Evolutionary conservation across 2,797 vertebrate species (phyloP), one percentile per base, ranked within the genome.

Genomic region (Cephalopachus bancanus): DNA sequence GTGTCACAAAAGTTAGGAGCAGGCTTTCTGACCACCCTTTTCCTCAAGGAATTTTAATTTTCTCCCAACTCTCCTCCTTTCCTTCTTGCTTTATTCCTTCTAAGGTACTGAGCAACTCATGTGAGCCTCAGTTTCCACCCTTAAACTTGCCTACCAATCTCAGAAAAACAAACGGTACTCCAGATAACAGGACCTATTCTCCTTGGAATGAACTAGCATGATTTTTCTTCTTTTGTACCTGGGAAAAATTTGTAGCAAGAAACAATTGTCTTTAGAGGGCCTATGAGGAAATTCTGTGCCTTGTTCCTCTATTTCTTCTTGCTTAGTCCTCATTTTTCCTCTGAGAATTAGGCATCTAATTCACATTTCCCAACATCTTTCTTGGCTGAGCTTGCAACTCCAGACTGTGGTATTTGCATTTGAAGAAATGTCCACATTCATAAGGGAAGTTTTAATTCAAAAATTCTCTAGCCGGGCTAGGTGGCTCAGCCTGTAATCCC

Each of bases 341-440:
- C 19, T 76, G 67, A 71, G 28, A 92, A 81, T 59, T 49, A 71
- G 72, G 10, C 69, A 89, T 44, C 30, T 81, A 75, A 72, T 49
- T 93, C 49, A 59, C 14, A 81, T 57, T 83, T 59, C 9, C 10
- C 74, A 65, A 49, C 11, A 62, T 53, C 2, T 62, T 60, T 65
- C 85, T 62, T 74, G 30, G 5, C 15, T 92, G 3, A 88, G 7
- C 62, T 64, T 91, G 65, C 84, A 33, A 71, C 12, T 14, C 10
- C 9, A 86, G 3, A 28, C n/a, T 94, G 37, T 59, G 20, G 26
- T 72, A 83, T 90, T 57, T 90, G 57, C 37, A 78, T 81, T 60
- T 83, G n/a, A 87, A 88, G 87, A 94, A 71, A 51, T 90, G 8
- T 60, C 10, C 28, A 65, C 20, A 87, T 51, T 65, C 10, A 93